Evolutionary conservation across 2,113 vertebrate species (phyloP).

Genomic region (Malurus elegans): DNA sequence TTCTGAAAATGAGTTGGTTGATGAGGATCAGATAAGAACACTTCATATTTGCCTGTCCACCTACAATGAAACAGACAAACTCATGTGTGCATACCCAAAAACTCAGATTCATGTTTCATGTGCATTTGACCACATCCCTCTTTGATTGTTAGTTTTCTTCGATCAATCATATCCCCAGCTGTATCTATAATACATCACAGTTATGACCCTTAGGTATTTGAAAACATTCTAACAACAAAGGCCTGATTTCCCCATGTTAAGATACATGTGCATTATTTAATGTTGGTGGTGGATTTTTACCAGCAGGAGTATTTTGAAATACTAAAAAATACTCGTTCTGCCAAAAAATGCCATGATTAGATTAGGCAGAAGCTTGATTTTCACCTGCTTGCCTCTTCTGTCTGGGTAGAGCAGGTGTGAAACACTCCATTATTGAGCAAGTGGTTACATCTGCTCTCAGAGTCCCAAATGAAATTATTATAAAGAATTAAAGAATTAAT

Average conservation of each 20-base stretch:
- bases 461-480: slow-evolving; percentile 29
- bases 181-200: not conserved
- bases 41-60: not conserved
- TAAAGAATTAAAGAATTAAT: slow-evolving; percentile 14
- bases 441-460: slow-evolving; percentile 15
- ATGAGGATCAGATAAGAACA: not conserved
- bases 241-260: not conserved
- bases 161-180: not conserved
- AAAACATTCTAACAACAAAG: not conserved
- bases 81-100: rapidly evolving
- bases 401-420: not conserved
- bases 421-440: not conserved
- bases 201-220: not conserved
- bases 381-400: not conserved
- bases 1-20: not conserved
- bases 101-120: not conserved
- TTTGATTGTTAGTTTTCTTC: not conserved
- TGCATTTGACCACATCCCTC: not conserved
- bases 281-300: not conserved
- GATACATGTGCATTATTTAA: rapidly evolving
- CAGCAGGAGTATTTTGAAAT: not conserved
- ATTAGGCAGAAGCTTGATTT: not conserved
- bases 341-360: not conserved
- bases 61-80: not conserved
- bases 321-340: not conserved